Evolutionary conservation across 2,888 invertebrate genomes (phyloP), one percentile per base, ranked within the genome.

Genomic region (Selenia dentaria): DNA sequence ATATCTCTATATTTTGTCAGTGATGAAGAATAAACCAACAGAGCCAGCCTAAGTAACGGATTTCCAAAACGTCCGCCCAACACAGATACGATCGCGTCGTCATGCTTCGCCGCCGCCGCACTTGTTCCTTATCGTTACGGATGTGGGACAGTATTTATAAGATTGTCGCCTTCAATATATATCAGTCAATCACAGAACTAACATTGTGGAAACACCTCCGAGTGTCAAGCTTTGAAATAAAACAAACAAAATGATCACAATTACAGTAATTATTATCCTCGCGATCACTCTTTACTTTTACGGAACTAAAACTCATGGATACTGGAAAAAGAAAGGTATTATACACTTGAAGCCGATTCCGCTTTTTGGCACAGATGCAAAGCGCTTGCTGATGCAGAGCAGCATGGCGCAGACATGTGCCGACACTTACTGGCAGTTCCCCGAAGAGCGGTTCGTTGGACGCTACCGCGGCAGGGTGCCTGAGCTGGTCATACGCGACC

Each of bases 401-500:
- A 79, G 76, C 34, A 27, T 74, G 6, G 59, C 77, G 0, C 62
- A 80, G 28, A 32, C 67, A 8, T 59, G 66, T 2, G 68, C 41
- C 0, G 74, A 79, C 6, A 49, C 56, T 24, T 80, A 80, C 38
- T 68, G 69, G 64, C 76, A 70, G 43, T 79, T 75, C 50, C 79
- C 81, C 0, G 53, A 72, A 0, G 81, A 81, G 37, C 72, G 65
- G 40, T 66, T 74, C 1, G 79, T 83, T 0, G 81, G 0, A 65
- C 64, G 2, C 51, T 57, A 0, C 74, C 74, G 0, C 10, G 72
- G 70, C 3, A 62, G 64, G n/a, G n/a, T n/a, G n/a, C n/a, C n/a
- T n/a, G 67, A 69, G 22, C 61, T 81, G 0, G 52, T 81, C 5
- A 64, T 82, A 1, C 58, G 78, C 11, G 81, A 82, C 43, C 79